Evolutionary conservation across 2,797 vertebrate species (phyloP).

Genomic region (Mionectes olivaceus): DNA sequence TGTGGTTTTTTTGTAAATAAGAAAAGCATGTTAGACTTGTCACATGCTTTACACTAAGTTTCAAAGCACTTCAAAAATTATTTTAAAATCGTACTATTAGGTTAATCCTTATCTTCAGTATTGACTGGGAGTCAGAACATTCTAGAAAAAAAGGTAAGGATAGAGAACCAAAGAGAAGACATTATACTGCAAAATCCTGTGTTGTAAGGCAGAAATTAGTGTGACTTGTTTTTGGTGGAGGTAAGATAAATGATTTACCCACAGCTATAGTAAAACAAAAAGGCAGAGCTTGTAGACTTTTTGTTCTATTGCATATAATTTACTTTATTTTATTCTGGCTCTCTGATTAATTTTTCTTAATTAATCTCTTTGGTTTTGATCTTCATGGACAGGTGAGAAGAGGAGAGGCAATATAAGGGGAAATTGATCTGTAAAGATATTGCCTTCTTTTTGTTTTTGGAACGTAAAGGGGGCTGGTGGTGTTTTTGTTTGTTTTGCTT

Average conservation of each 20-base stretch:
- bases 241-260: neutral
- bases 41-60: neutral
- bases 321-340: too few relatives aligned
- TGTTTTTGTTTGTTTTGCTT: too few relatives aligned
- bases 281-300: neutral
- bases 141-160: neutral
- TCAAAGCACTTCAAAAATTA: slow-evolving; percentile 20
- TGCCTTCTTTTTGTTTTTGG: too few relatives aligned
- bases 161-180: neutral
- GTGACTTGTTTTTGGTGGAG: neutral
- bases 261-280: neutral
- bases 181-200: neutral
- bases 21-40: neutral
- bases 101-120: slow-evolving; percentile 26
- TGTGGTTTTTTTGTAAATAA: neutral
- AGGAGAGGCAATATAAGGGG: too few relatives aligned
- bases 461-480: too few relatives aligned
- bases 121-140: neutral
- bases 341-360: too few relatives aligned
- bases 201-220: neutral
- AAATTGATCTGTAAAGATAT: too few relatives aligned
- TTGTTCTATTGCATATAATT: neutral
- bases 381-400: too few relatives aligned
- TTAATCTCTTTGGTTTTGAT: too few relatives aligned
- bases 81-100: neutral